Base-by-base conservation (phyloP, 1,140 invertebrate genomes). In the Hylaeus anthracinus region DNA sequence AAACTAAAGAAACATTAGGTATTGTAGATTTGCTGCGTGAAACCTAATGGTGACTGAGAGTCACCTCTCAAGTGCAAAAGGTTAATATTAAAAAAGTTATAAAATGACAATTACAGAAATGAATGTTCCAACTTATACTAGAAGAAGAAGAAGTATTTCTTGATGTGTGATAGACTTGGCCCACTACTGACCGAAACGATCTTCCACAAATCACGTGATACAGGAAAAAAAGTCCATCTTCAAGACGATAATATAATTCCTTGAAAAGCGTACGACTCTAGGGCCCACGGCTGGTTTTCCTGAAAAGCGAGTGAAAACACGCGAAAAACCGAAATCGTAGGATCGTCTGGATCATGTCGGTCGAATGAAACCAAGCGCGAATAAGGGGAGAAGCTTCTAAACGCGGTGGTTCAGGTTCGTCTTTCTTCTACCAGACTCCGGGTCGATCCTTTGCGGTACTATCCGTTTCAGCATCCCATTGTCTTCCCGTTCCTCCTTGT, bases 401-500 rank as follows among this genome's bases (percentile, higher is more conserved):
- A 51, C 63, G 63, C 58, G 65, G 37, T 45, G 39, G 55, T 58
- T 61, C 58, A n/a, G 67, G 79, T 60, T 72, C 77, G 84, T 89
- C 82, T 85, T 87, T 83, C 82, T 83, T 84, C 73, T 88, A 86
- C 90, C 88, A 86, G 84, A 84, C 82, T 85, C 73, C 74, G 60
- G 67, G 53, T 51, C 75, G 72, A 79, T 85, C 82, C 87, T 70
- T 85, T 85, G 82, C 67, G 81, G 84, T 88, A 84, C 88, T 90
- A 90, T 91, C 85, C 86, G 86, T 91, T 90, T 90, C 88, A 89
- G 75, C 72, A 64, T 83, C 72, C 69, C 86, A 92, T 92, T 91
- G 91, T 92, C 88, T 92, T 88, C 76, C 66, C 72, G 75, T 84
- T 89, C 81, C 86, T 84, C 72, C 79, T 76, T 81, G 84, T 79